A percentile compares a stretch with the other conserved stretches of the same genome.
Conservation (phyloP, 2,113 vertebrate genomes). For the Mionectes macconnelli region DNA sequence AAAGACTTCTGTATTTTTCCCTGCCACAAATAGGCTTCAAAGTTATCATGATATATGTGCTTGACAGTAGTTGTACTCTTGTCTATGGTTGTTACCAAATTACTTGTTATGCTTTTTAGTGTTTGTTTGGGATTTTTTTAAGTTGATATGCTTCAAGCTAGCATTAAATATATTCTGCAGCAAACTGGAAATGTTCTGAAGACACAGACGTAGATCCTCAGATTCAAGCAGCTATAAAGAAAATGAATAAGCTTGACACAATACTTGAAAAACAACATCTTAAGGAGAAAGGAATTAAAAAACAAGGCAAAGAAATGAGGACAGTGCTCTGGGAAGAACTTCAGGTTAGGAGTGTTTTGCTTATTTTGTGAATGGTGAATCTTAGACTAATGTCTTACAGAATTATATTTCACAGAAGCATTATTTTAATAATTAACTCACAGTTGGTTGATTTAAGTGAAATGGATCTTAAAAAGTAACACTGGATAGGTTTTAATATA, state of each 20-base stretch:
- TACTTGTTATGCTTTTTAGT: background rate
- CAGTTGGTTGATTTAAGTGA: background rate
- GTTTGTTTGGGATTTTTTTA: background rate
- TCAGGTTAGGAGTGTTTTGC: slow-evolving; percentile 71
- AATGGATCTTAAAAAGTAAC: background rate
- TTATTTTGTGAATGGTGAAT: background rate
- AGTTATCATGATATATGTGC: background rate
- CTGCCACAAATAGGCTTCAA: background rate
- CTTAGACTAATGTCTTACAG: background rate
- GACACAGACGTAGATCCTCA: slow-evolving; percentile 60
- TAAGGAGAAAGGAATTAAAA: slow-evolving; percentile 81
- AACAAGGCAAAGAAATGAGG: slow-evolving; percentile 79
- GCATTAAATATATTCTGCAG: slow-evolving; percentile 11
- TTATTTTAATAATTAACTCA: background rate
- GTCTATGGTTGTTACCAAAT: background rate
- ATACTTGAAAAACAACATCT: slow-evolving; percentile 72
- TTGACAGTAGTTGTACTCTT: background rate
- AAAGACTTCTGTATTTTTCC: background rate
- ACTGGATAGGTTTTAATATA: background rate
- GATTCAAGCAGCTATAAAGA: slow-evolving; percentile 77
- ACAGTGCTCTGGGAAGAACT: slow-evolving; percentile 83
- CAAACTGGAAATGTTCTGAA: slow-evolving; percentile 32
- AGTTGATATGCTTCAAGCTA: background rate
- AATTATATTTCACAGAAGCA: background rate
- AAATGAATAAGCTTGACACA: slow-evolving; percentile 85